Conservation (phyloP, 2,888 invertebrate species). For the Cosmorhoe ocellata region DNA sequence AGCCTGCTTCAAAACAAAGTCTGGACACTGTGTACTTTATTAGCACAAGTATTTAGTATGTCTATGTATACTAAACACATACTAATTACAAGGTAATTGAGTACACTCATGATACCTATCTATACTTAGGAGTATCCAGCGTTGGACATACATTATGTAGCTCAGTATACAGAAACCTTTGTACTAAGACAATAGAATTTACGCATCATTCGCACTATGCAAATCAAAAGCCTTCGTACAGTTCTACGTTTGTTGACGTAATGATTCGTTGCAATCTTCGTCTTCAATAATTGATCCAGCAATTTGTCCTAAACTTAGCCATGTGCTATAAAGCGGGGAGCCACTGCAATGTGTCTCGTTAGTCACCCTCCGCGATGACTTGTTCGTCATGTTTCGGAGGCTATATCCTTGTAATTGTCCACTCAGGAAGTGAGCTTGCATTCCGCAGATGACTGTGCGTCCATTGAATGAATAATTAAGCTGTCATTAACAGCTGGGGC, state of each 20-base stretch:
- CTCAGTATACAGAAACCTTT: slow-evolving; percentile 8
- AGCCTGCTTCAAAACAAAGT: slow-evolving; percentile 3
- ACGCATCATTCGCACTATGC: slow-evolving; percentile 21
- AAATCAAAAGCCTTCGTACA: slow-evolving; percentile 12
- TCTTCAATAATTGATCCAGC: too few species aligned
- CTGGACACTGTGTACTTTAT: not conserved
- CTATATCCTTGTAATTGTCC: slow-evolving; percentile 66
- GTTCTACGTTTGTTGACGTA: not conserved
- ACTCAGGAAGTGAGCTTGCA: slow-evolving; percentile 73
- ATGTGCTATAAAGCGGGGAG: not conserved
- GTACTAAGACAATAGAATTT: slow-evolving; percentile 20
- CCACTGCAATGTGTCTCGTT: slow-evolving; percentile 34
- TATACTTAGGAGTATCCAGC: too few species aligned
- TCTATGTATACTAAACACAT: not conserved
- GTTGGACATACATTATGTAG: too few species aligned
- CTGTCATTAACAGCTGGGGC: slow-evolving; percentile 37
- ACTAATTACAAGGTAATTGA: too few species aligned
- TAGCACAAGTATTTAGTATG: slow-evolving; percentile 4
- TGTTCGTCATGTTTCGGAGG: slow-evolving; percentile 50
- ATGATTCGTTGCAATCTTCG: too few species aligned
- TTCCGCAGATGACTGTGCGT: slow-evolving; percentile 63
- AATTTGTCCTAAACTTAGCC: too few species aligned
- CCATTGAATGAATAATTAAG: slow-evolving; percentile 56
- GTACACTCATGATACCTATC: too few species aligned
- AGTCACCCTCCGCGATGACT: slow-evolving; percentile 43